Evolutionary conservation across 2,888 invertebrate genomes (phyloP), one percentile per base, ranked within the genome.

Genomic region (Polyommatus icarus): DNA sequence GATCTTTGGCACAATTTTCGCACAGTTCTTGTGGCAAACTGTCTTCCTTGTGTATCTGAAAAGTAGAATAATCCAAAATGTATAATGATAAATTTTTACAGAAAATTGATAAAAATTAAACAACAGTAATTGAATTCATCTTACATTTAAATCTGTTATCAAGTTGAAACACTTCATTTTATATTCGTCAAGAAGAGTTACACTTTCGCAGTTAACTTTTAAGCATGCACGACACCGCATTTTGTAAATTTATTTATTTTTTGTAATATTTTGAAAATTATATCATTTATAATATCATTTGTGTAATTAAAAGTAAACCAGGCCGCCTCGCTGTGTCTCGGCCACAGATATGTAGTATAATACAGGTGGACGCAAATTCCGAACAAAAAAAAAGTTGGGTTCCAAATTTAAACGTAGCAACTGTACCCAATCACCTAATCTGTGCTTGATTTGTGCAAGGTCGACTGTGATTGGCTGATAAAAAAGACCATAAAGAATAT

Each of bases 201-300:
- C 81, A 71, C 77, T 77, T 32, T 81, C 80, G 73, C 79, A 82
- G 73, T 84, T 85, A 36, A 84, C 83, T 78, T 84, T 77, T 79
- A 91, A 82, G 84, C 92, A 92, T 32, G 88, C 88, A 82, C 91
- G 86, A 82, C 92, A 92, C 80, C 87, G 84, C 89, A 90, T 90
- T 75, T 73, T 77, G 36, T 18, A 54, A 18, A 12, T 50, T 50
- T 18, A 54, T 54, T 54, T 32, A 32, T 40, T 46, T 46, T 46
- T 46, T 46, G 46, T 46, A 46, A 46, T 10, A 3, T 46, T 46
- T 46, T 46, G 46, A 46, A 46, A 46, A 46, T 46, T 46, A 36
- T 1, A 36, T 1, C 36, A 36, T 32, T 24, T 24, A 24, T 24
- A 24, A 24, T 24, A 24, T 24, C 24, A 24, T 24, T 24, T 24